Percentiles rank a stretch among this genome's conserved stretches.
These are phyloP conservation scores for Eilema depressum DNA, from an alignment of 2,888 invertebrate genomes.

Conservation along the genomic window DNA sequence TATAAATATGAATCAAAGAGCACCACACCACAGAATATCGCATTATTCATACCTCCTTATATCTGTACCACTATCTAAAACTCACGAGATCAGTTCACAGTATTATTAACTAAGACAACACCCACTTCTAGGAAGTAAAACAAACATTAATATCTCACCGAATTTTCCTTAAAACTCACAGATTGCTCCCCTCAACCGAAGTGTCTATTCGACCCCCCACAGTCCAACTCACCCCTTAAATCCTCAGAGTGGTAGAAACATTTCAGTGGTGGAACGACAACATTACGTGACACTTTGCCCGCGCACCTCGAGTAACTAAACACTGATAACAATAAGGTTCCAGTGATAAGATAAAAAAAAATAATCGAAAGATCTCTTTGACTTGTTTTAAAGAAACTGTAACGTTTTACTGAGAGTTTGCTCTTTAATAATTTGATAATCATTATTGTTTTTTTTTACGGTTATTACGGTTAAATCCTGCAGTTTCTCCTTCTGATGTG, in stretches of 20 bases:
- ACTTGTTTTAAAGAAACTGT: slow-evolving; percentile 56
- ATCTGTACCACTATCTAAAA: slow-evolving; percentile 16
- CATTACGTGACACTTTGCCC: slow-evolving; percentile 39
- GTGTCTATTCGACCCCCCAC: background rate
- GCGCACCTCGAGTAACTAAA: slow-evolving; percentile 46
- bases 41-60: background rate
- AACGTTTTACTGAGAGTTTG: slow-evolving; percentile 21
- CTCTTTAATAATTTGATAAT: background rate
- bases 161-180: background rate
- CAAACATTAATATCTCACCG: background rate
- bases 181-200: background rate
- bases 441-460: too few relatives aligned
- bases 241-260: slow-evolving; percentile 22
- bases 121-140: background rate
- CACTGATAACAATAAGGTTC: slow-evolving; percentile 49
- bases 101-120: slow-evolving; percentile 11
- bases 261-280: slow-evolving; percentile 19
- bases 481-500: too few relatives aligned
- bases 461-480: too few relatives aligned
- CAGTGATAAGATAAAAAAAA: slow-evolving; percentile 73
- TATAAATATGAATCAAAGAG: background rate
- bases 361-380: slow-evolving; percentile 71
- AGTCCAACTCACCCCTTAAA: slow-evolving; percentile 24
- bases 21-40: background rate
- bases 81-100: slow-evolving; percentile 15